These are phyloP conservation scores for Zootermopsis nevadensis DNA, from an alignment of 2,888 invertebrate genomes.

Conservation along the genomic window DNA sequence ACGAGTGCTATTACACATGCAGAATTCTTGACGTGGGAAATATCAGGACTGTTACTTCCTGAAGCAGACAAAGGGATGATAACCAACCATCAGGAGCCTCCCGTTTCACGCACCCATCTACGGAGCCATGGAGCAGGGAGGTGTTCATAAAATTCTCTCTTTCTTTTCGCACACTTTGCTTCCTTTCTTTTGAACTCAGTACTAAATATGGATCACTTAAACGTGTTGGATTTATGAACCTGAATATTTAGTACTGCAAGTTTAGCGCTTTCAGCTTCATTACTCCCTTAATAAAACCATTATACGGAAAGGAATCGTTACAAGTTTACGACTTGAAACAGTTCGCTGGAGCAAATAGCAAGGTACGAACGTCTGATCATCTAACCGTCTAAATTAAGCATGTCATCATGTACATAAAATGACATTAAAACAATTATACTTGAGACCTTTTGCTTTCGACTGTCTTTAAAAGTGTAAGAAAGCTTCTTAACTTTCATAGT, in stretches of 20 bases:
- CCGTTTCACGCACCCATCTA: too few relatives aligned
- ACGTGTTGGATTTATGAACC: neutral
- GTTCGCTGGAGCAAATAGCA: neutral
- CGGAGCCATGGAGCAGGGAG: neutral
- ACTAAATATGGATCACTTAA: neutral
- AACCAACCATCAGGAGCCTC: neutral
- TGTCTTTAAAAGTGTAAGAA: too few relatives aligned
- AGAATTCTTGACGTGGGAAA: too few relatives aligned
- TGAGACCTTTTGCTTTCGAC: too few relatives aligned
- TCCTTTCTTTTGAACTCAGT: neutral
- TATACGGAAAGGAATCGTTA: neutral
- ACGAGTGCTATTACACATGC: too few relatives aligned
- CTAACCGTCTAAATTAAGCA: too few relatives aligned
- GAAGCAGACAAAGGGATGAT: neutral
- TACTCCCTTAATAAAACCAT: neutral
- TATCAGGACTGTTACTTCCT: too few relatives aligned
- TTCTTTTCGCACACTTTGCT: neutral
- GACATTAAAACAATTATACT: too few relatives aligned
- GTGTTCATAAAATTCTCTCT: neutral
- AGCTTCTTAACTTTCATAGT: too few relatives aligned
- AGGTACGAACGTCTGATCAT: neutral
- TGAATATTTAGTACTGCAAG: neutral
- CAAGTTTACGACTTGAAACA: neutral
- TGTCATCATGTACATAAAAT: too few relatives aligned
- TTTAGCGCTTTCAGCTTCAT: neutral